Base-by-base conservation (phyloP, 2,888 invertebrate genomes). In the Adela reaumurella region DNA sequence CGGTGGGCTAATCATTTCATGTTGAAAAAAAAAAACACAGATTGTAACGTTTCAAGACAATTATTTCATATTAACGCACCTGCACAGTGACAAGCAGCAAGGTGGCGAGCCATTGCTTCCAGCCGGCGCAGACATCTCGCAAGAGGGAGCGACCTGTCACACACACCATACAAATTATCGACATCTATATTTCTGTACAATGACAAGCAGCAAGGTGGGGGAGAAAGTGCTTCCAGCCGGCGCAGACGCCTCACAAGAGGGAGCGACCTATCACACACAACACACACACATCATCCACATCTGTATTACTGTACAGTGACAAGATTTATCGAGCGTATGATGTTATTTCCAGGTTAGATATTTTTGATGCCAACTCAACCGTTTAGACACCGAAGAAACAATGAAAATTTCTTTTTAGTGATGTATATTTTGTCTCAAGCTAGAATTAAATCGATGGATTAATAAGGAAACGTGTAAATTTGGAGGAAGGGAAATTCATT, bases 261-360 rank as follows among this genome's bases (percentile, higher is more conserved):
- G 74, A 84, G 57, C 73, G 79, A 62, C 82, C 83, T 82, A 57
- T 17, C 59, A 8, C n/a, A n/a, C n/a, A n/a, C n/a, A n/a, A n/a
- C n/a, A n/a, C n/a, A n/a, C n/a, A n/a, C n/a, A n/a, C n/a, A n/a
- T n/a, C n/a, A n/a, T n/a, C n/a, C n/a, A n/a, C n/a, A n/a, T n/a
- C n/a, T 14, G 4, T 43, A 47, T 43, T 85, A 83, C 67, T 93
- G 90, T 17, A 85, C 63, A 2, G 81, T 61, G 0, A 87, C 79
- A 8, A 92, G 65, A 1, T 67, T 47, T 0, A 84, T 55, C 3
- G 90, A 83, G 1, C 87, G n/a, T 74, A 2, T 88, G 55, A 92
- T 92, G 93, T 55, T 93, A 92, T 4, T 80, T 78, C 87, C 86
- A 86, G 2, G n/a, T n/a, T n/a, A n/a, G n/a, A n/a, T n/a, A n/a